Conservation (phyloP, 2,113 vertebrate genomes). For the Lasiurus cinereus region DNA sequence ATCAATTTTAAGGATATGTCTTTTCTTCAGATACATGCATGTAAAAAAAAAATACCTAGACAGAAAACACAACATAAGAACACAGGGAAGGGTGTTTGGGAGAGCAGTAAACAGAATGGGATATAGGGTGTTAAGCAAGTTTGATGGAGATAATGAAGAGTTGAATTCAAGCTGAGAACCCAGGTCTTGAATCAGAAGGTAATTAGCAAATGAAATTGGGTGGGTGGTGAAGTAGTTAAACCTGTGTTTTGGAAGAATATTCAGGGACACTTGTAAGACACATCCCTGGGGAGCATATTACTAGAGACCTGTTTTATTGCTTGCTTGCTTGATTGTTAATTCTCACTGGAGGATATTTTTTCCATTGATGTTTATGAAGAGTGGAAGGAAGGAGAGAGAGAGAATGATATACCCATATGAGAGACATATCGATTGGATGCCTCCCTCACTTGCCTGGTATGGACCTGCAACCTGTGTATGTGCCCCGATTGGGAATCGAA, state of each 20-base stretch:
- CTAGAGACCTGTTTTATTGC: too few species aligned
- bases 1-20: background rate
- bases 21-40: background rate
- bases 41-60: background rate
- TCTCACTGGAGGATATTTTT: too few species aligned
- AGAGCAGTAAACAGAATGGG: background rate
- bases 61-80: background rate
- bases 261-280: background rate
- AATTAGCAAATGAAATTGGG: background rate
- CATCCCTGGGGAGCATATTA: background rate
- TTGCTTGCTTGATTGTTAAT: too few species aligned
- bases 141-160: background rate
- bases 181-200: too few species aligned
- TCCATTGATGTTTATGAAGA: background rate
- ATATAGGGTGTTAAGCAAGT: too few species aligned
- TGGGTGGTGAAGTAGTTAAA: rapidly evolving
- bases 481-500: too few species aligned
- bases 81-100: too few species aligned
- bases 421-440: too few species aligned
- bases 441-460: too few species aligned
- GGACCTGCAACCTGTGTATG: background rate
- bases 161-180: background rate
- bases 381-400: too few species aligned
- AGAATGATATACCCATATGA: too few species aligned
- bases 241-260: background rate